These are phyloP conservation scores for Axea sp. DNA, from an alignment of 2,888 invertebrate genomes.

Conservation along the genomic window DNA sequence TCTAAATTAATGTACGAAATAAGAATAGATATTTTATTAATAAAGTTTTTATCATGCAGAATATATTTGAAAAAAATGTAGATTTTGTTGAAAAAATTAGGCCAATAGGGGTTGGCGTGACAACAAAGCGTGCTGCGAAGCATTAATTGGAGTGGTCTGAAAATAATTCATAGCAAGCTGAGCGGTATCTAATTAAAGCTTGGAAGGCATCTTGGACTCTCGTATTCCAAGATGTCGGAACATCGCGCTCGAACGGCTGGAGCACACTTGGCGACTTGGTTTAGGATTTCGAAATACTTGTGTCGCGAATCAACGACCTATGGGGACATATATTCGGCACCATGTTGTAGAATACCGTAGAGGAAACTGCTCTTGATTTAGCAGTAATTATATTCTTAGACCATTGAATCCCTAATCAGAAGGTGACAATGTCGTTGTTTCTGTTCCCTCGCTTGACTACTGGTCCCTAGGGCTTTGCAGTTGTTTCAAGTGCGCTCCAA, in stretches of 20 bases:
- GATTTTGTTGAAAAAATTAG: constrained; percentile 1
- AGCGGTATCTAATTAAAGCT: constrained; percentile 53
- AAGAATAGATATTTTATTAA: no score
- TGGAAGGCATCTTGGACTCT: constrained; percentile 31
- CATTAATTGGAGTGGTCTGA: constrained; percentile 56
- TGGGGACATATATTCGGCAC: constrained; percentile 11
- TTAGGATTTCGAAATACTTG: constrained; percentile 27
- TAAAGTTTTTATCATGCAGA: no score
- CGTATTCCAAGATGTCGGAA: constrained; percentile 54
- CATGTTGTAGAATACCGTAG: constrained; percentile 25
- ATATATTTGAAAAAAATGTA: not conserved
- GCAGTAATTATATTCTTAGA: constrained; percentile 68
- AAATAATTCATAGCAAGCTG: constrained; percentile 45
- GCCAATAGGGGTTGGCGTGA: constrained; percentile 9
- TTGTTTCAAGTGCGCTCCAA: constrained; percentile 57
- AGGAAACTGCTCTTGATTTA: constrained; percentile 48
- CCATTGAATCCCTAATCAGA: constrained; percentile 72
- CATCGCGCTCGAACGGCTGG: constrained; percentile 35
- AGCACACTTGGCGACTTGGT: constrained; percentile 40
- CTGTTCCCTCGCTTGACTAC: constrained; percentile 11
- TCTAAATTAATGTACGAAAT: no score
- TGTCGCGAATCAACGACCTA: constrained; percentile 18
- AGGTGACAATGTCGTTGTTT: constrained; percentile 67
- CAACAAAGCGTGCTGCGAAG: constrained; percentile 22
- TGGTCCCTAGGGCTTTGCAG: constrained; percentile 55